A percentile compares a stretch with the other conserved stretches of the same genome.
These are phyloP conservation scores for Lysandra bellargus DNA, from an alignment of 2,888 invertebrate species.

Conservation along the genomic window DNA sequence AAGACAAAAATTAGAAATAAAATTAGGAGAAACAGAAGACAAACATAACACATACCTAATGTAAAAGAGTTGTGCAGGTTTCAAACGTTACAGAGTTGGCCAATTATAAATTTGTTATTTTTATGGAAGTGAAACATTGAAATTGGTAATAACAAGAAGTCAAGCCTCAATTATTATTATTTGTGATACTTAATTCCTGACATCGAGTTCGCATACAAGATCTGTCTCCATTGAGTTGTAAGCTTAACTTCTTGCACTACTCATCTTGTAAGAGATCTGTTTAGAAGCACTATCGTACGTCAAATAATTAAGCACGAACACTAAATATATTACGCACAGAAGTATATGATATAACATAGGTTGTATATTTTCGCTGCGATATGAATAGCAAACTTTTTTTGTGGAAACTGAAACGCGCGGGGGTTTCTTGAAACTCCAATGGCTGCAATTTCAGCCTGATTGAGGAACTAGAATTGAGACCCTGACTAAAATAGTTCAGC, in stretches of 20 bases:
- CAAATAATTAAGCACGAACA: conserved; percentile 37
- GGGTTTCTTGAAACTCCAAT: too few relatives aligned
- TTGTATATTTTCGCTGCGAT: background rate
- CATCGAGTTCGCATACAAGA: background rate
- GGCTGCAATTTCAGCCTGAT: background rate
- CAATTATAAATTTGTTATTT: background rate
- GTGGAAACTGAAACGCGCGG: background rate
- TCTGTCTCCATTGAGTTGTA: background rate
- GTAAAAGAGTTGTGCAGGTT: background rate
- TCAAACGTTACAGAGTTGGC: background rate
- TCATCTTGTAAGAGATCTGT: background rate
- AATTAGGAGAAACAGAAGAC: background rate
- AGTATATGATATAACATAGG: background rate
- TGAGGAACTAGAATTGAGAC: background rate
- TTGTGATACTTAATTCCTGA: too few relatives aligned
- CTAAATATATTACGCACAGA: conserved; percentile 31
- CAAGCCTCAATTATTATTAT: background rate
- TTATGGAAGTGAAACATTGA: background rate
- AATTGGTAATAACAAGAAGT: background rate
- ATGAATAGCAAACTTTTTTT: background rate
- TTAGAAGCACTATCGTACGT: conserved; percentile 32
- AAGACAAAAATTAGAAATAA: too few relatives aligned
- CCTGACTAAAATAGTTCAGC: background rate
- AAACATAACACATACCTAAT: background rate
- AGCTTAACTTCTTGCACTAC: background rate